Base-by-base conservation (phyloP, 2,797 vertebrate genomes). In the Lycodopsis pacificus region DNA sequence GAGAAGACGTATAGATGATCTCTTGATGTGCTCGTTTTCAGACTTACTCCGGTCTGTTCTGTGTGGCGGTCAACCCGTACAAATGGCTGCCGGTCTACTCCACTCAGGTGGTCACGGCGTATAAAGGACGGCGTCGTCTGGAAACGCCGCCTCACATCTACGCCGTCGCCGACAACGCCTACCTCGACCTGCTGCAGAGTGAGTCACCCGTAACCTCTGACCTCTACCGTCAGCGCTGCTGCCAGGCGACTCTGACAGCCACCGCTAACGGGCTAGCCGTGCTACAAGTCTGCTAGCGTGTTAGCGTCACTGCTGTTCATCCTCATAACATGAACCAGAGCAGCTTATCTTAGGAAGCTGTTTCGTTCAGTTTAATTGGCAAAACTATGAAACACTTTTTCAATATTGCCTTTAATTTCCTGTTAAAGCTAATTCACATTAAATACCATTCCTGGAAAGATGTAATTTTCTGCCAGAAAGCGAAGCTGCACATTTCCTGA, bases 21-120 rank as follows among this genome's bases (percentile, higher is more conserved):
- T 48, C 8, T 48, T 19, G 5, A 9, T 8, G 5, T 44, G 13
- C 3, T 53, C 9, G 19, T 64, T 12, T 58, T 77, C 58, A 98
- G 97, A 98, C 97, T 40, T 98, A 98, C 89, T 98, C 97, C 0
- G 97, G 97, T 34, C 94, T 98, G 82, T 99, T 98, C 95, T 98
- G 97, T 4, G 97, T 98, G 80, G 96, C 96, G 8, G 95, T 97
- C 83, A 98, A 98, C 85, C 97, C 97, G 5, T 98, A 99, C 93
- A 98, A 98, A 92, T 98, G 96, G 97, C 95, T 98, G 82, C 97
- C 97, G 0, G 96, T 98, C 80, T 98, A 98, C 92, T 94, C 95
- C 0, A 22, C 96, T 0, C 62, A 91, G 0, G 97, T 98, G 84
- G 96, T 98, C 1, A 88, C 93, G 0, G 96, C 94, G 70, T 99